Evolutionary conservation across 2,797 vertebrate genomes (phyloP), one percentile per base, ranked within the genome.

Genomic region (Takifugu ocellatus): DNA sequence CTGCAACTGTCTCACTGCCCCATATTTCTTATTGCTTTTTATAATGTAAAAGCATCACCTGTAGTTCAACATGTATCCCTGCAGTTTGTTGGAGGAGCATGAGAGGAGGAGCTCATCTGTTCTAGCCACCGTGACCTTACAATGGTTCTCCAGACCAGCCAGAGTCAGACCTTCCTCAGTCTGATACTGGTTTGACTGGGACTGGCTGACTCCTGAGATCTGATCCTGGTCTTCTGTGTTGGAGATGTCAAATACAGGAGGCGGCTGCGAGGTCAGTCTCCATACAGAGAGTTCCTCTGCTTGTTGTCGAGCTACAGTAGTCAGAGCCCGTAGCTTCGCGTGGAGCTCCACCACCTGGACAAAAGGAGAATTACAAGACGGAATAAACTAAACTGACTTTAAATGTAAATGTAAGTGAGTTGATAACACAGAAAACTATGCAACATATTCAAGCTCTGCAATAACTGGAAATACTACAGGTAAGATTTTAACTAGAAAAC

Each of bases 51-150:
- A 25, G 62, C 25, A 39, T 69, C 88, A 92, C 91, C 91, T 88
- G 58, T 82, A 84, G 57, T 75, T 79, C 66, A 85, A 70, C 61
- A 75, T 83, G 58, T 66, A 72, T 4, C 77, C 74, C 21, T 82
- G 79, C 44, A 88, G 75, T 44, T 62, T 87, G 63, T 56, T 76
- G 12, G 79, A 73, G 58, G 72, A 64, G 78, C 89, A 89, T 61
- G 87, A 87, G 25, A 93, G 66, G 16, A 89, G 52, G n/a, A 93
- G 50, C 51, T 90, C 79, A 10, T 92, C 90, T 56, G 92, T 88
- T 75, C 84, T 84, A 67, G 86, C 56, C 31, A 91, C 48, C 1
- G 78, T 78, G 55, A 91, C 4, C 42, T 67, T 68, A 25, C 60
- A 55, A 1, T 59, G 43, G 33, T 49, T 61, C 33, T 59, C 60